Base-by-base conservation (phyloP, 2,797 vertebrate genomes). In the Premnoplex brunnescens region DNA sequence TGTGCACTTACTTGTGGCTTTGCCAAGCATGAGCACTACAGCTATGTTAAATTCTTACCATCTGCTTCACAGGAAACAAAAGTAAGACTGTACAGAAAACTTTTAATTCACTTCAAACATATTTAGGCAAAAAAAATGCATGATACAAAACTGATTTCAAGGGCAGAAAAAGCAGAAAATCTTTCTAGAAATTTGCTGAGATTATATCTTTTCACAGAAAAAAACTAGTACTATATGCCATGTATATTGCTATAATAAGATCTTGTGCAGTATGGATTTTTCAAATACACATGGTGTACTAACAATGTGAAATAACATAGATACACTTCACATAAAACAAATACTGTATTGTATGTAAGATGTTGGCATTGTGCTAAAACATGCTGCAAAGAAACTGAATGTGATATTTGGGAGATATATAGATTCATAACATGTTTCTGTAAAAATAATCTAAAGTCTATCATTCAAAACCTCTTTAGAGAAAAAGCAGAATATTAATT, bases 401-500 rank as follows among this genome's bases (percentile, higher is more conserved):
- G 71, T 94, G 92, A 97, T 96, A 95, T 94, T 97, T 97, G 76
- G 95, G 63, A 92, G 96, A 96, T 95, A 94, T 89, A 95, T 64
- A 96, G n/a, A 62, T 74, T 95, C 84, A 93, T 97, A 98, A 97
- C 96, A 96, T 85, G 74, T 97, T 98, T 97, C 97, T 96, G 78
- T 73, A 97, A 96, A 97, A 97, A 97, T 96, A 96, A 93, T 91
- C 91, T 96, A 91, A 97, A 97, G 85, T 92, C 91, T 77, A 81
- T 95, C 48, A 95, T 96, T 96, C 93, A 89, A 94, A 93, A 73
- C 0, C 13, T 97, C 97, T 97, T 74, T 27, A 89, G 96, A 97
- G 96, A 87, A 97, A 98, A 97, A 94, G 56, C 77, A 97, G 96
- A 98, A 97, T 97, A 97, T 97, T 98, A 94, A 97, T 98, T 97